phyloP scores from a whole-genome alignment of 2,888 invertebrate species.

The Elysia crispata region DNA sequence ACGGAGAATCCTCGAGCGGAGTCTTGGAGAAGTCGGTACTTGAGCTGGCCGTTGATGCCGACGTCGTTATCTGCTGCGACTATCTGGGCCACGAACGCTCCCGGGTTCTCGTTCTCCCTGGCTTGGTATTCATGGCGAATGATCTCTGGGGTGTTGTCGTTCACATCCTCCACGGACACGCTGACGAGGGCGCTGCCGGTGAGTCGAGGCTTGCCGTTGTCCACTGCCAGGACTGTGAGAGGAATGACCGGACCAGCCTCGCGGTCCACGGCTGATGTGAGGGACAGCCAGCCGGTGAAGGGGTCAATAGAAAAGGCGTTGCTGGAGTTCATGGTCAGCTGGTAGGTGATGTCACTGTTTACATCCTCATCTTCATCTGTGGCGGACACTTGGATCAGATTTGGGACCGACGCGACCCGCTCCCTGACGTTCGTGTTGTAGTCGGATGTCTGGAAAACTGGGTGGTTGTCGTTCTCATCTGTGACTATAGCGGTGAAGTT shows the following conservation, averaged over 20 bases:
- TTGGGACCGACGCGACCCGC: conserved; percentile 53
- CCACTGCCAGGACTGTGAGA: conserved; percentile 51
- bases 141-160: conserved; percentile 53
- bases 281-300: conserved; percentile 50
- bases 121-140: conserved; percentile 47
- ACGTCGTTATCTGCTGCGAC: conserved; percentile 49
- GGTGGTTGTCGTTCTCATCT: conserved; percentile 64
- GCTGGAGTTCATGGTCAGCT: conserved; percentile 47
- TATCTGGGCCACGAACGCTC: conserved; percentile 45
- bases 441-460: conserved; percentile 53
- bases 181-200: conserved; percentile 52
- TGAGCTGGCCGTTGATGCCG: conserved; percentile 47
- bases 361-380: conserved; percentile 55
- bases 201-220: conserved; percentile 48
- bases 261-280: conserved; percentile 49
- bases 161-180: conserved; percentile 51
- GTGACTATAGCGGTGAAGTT: conserved; percentile 54
- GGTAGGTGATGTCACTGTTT: conserved; percentile 55
- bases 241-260: conserved; percentile 48
- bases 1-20: conserved; percentile 42
- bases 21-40: conserved; percentile 33
- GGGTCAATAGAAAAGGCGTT: conserved; percentile 51
- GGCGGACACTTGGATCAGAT: conserved; percentile 57
- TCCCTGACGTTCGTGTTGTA: conserved; percentile 56
- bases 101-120: conserved; percentile 49